Percentiles rank a stretch among this genome's conserved stretches.
phyloP scores from a whole-genome alignment of 2,888 invertebrate species.

The Panzeria rudis region DNA sequence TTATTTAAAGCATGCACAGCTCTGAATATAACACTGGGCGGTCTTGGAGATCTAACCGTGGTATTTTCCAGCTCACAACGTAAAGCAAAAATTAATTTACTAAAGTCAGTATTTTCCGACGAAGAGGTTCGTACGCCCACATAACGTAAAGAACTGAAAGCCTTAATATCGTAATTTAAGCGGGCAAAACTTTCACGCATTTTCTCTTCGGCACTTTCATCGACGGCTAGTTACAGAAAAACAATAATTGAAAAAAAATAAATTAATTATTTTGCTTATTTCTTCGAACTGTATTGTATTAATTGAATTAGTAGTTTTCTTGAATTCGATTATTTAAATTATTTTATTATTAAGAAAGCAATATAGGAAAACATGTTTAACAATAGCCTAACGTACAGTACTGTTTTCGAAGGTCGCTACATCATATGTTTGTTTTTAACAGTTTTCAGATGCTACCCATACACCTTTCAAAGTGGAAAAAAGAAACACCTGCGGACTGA shows the following conservation, averaged over 20 bases:
- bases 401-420: too few species aligned
- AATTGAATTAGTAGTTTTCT: too few species aligned
- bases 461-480: too few species aligned
- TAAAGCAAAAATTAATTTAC: constrained; percentile 85
- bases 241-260: neutral
- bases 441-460: too few species aligned
- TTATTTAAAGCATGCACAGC: constrained; percentile 90
- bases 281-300: too few species aligned
- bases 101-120: constrained; percentile 86
- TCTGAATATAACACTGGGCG: constrained; percentile 87
- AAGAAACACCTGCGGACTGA: too few species aligned
- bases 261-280: too few species aligned
- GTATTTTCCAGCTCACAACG: constrained; percentile 88
- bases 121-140: constrained; percentile 86
- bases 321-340: too few species aligned
- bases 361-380: too few species aligned
- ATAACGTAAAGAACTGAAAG: constrained; percentile 89
- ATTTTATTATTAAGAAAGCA: too few species aligned
- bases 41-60: constrained; percentile 88
- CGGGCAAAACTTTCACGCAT: constrained; percentile 87
- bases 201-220: constrained; percentile 87
- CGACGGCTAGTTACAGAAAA: constrained; percentile 82
- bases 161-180: constrained; percentile 87
- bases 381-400: too few species aligned
- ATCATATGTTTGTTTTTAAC: neutral